A percentile compares a stretch with the other conserved stretches of the same genome.
Conservation (phyloP, 2,888 invertebrate species). For the Xylocampa areola region DNA sequence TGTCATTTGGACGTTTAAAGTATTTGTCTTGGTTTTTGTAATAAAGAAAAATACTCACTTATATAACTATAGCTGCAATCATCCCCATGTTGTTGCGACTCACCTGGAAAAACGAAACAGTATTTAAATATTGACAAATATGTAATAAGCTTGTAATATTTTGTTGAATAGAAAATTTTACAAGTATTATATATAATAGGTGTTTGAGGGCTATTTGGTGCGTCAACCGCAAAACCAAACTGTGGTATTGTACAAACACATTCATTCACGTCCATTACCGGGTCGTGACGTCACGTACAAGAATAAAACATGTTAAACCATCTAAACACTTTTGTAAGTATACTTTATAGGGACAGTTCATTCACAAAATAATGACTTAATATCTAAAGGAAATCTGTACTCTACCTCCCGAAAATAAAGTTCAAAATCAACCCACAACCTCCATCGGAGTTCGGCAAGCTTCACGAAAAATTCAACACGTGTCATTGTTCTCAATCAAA, state of each 20-base stretch:
- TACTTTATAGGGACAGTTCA: constrained; percentile 47
- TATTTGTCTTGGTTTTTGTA: not conserved
- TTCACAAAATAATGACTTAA: constrained; percentile 53
- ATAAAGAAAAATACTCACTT: constrained; percentile 76
- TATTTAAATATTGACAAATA: constrained; percentile 1
- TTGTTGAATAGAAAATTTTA: constrained; percentile 6
- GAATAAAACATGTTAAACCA: constrained; percentile 64
- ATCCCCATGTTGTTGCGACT: constrained; percentile 88
- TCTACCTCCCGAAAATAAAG: constrained; percentile 6
- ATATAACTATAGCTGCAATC: constrained; percentile 89
- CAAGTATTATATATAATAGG: not conserved
- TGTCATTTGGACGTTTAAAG: not conserved
- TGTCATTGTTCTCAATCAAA: constrained; percentile 34
- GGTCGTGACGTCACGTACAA: constrained; percentile 66
- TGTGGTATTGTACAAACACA: constrained; percentile 53
- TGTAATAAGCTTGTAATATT: not conserved
- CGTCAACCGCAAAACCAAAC: constrained; percentile 39
- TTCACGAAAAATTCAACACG: constrained; percentile 34
- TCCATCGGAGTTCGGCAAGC: constrained; percentile 6
- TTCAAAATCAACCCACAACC: constrained; percentile 20
- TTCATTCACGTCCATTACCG: constrained; percentile 62
- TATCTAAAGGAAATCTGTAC: constrained; percentile 14
- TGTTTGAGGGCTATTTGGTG: constrained; percentile 8
- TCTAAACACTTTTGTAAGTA: constrained; percentile 55
- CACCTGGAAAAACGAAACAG: constrained; percentile 77